Percentiles rank a stretch among this genome's conserved stretches.
These are phyloP conservation scores for Solenopsis invicta DNA, from an alignment of 1,140 invertebrate species.

Conservation along the genomic window DNA sequence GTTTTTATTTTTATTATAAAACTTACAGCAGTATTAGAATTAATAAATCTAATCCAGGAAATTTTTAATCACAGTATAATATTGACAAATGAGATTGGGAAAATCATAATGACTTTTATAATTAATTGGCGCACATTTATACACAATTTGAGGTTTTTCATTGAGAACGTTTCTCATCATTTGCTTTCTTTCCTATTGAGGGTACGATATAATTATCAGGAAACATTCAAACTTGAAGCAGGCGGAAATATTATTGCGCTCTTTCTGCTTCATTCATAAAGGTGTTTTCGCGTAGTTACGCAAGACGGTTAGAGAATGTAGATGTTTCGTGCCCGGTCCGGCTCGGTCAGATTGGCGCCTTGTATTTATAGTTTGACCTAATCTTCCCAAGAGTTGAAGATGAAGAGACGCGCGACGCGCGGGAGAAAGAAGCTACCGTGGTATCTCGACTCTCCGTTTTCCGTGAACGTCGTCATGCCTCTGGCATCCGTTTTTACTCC, in stretches of 20 bases:
- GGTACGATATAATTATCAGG: neutral
- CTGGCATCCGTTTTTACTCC: slow-evolving; percentile 72
- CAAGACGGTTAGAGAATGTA: slow-evolving; percentile 38
- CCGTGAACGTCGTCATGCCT: slow-evolving; percentile 74
- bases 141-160: neutral
- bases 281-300: slow-evolving; percentile 44
- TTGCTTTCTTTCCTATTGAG: neutral
- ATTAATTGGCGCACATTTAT: neutral
- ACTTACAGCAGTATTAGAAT: slow-evolving; percentile 23
- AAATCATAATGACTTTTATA: neutral
- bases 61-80: neutral
- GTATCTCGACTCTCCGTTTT: slow-evolving; percentile 68
- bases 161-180: neutral
- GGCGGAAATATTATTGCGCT: neutral
- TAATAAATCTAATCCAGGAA: neutral
- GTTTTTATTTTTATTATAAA: neutral
- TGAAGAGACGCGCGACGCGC: slow-evolving; percentile 19
- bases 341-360: slow-evolving; percentile 78
- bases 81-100: neutral
- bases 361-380: slow-evolving; percentile 83
- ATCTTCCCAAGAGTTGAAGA: slow-evolving; percentile 66
- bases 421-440: neutral
- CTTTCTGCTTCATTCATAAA: slow-evolving; percentile 5
- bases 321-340: slow-evolving; percentile 25
- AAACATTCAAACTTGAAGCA: slow-evolving; percentile 4